phyloP scores from a whole-genome alignment of 2,888 invertebrate genomes.

The Agrochola lota region DNA sequence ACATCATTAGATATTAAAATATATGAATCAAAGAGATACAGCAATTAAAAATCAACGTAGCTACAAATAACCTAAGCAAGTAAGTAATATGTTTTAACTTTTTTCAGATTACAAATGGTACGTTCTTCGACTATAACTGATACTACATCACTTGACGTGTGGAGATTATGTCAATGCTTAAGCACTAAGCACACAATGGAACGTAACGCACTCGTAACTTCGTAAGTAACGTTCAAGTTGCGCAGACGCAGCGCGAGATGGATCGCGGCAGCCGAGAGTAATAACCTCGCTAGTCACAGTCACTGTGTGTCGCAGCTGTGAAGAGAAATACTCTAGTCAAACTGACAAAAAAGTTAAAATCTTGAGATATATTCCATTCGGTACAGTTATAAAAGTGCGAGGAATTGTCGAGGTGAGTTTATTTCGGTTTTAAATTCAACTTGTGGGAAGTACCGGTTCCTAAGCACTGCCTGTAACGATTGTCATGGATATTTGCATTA shows the following conservation, averaged over 20 bases:
- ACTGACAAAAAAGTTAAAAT: constrained; percentile 35
- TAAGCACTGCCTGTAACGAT: neutral
- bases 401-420: constrained; percentile 14
- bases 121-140: constrained; percentile 28
- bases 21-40: neutral
- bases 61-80: neutral
- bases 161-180: constrained; percentile 57
- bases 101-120: constrained; percentile 20
- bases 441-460: constrained; percentile 35
- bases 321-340: constrained; percentile 28
- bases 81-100: constrained; percentile 19
- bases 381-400: constrained; percentile 41
- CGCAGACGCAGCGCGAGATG: constrained; percentile 65
- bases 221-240: constrained; percentile 60
- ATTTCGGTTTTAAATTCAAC: constrained; percentile 42
- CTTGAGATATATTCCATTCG: constrained; percentile 45
- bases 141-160: constrained; percentile 28
- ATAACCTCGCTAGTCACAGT: constrained; percentile 78
- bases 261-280: constrained; percentile 80
- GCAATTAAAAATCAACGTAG: neutral
- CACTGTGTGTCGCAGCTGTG: constrained; percentile 52
- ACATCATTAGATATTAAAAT: neutral
- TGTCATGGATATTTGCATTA: constrained; percentile 7
- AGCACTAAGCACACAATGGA: constrained; percentile 67
- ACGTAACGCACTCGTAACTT: constrained; percentile 64